Percentiles rank a stretch among this genome's conserved stretches.
These are phyloP conservation scores for Platycheirus rosarum DNA, from an alignment of 2,888 invertebrate genomes.

Conservation along the genomic window DNA sequence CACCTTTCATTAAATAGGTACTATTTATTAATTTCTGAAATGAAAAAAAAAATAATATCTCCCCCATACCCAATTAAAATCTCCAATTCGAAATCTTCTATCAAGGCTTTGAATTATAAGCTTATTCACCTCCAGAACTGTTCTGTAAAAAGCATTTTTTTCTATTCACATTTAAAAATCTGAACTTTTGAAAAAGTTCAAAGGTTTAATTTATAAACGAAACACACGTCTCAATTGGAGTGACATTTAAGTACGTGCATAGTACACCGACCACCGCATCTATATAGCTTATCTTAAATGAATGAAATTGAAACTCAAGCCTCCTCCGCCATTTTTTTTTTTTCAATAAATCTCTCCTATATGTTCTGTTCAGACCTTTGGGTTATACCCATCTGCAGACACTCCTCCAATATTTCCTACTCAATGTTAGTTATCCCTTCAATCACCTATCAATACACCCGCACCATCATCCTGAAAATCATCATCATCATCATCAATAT, in stretches of 20 bases:
- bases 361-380: constrained; percentile 21
- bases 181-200: background rate
- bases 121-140: no score
- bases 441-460: constrained; percentile 37
- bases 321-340: background rate
- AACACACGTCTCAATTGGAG: constrained; percentile 3
- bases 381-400: constrained; percentile 15
- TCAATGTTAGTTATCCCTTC: constrained; percentile 50
- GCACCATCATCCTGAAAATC: constrained; percentile 14
- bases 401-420: constrained; percentile 33
- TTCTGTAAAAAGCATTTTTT: background rate
- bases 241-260: background rate
- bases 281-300: background rate
- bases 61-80: no score
- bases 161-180: background rate
- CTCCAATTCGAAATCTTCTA: no score
- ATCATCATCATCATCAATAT: constrained; percentile 32
- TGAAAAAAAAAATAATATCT: no score
- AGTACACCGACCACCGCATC: background rate
- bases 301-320: constrained; percentile 30
- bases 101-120: no score
- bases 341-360: background rate
- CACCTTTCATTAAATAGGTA: no score
- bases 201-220: background rate
- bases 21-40: no score